Conservation (phyloP, 2,113 vertebrate species). For the Chelonoidis abingdonii region DNA sequence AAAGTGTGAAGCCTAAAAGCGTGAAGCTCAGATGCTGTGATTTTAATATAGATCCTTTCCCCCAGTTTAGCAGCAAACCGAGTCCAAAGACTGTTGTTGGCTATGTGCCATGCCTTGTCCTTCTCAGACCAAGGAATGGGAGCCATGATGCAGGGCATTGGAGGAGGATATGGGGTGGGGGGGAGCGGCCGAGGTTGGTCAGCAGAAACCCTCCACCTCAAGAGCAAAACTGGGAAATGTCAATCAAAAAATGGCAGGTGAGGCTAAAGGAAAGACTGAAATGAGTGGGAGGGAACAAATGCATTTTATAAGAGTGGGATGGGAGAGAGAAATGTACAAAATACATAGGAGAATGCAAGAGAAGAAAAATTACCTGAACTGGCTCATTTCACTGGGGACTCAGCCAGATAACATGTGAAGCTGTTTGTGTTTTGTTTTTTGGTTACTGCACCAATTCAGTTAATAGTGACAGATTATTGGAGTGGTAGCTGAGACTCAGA, state of each 20-base stretch:
- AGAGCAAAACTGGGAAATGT: background rate
- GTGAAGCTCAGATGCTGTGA: background rate
- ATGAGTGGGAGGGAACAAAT: background rate
- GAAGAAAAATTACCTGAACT: background rate
- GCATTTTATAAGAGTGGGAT: background rate
- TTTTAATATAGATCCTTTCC: background rate
- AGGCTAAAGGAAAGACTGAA: background rate
- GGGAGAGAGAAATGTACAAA: background rate
- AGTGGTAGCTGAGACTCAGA: background rate
- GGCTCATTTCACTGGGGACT: background rate
- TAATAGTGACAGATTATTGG: background rate
- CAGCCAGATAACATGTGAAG: background rate
- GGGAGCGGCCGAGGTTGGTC: background rate
- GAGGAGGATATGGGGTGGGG: background rate
- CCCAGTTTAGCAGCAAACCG: background rate
- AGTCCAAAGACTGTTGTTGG: background rate
- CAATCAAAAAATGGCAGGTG: background rate
- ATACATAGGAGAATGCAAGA: background rate
- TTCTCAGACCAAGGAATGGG: background rate
- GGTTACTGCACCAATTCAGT: background rate
- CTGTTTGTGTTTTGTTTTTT: background rate
- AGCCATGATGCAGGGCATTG: background rate
- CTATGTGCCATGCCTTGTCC: background rate
- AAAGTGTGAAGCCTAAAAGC: background rate
- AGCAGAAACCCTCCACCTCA: background rate